phyloP scores from a whole-genome alignment of 2,113 vertebrate genomes.

The Lutjanus erythropterus region DNA sequence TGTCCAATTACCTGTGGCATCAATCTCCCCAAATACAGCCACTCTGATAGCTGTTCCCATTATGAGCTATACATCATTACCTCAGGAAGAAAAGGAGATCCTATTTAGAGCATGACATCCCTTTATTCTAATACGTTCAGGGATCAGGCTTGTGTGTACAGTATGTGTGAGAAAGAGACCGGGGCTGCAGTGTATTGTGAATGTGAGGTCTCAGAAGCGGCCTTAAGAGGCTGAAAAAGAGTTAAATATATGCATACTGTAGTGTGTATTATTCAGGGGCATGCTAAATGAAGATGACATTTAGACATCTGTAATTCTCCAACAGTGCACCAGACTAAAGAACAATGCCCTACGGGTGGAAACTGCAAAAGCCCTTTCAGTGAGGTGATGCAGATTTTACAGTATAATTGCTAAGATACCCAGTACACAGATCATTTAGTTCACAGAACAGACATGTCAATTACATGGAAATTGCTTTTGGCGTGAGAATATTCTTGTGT shows the following conservation, averaged over 20 bases:
- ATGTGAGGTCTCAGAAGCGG: not conserved
- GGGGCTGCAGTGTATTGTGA: not conserved
- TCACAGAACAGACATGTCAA: conserved; percentile 67
- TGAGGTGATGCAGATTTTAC: conserved; percentile 59
- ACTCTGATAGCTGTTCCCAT: conserved; percentile 20
- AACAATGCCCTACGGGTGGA: conserved; percentile 63
- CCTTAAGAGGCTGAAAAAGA: conserved; percentile 25
- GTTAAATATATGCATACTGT: conserved; percentile 63
- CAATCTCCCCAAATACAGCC: conserved; percentile 50
- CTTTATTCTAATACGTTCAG: conserved; percentile 49
- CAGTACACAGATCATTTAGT: conserved; percentile 23
- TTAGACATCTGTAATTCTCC: conserved; percentile 64
- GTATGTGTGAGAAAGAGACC: conserved; percentile 13
- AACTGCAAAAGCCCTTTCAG: conserved; percentile 66
- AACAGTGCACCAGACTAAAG: conserved; percentile 46
- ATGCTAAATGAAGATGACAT: conserved; percentile 70
- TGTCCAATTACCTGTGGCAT: conserved; percentile 49
- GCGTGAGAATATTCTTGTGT: not conserved
- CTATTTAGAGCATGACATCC: conserved; percentile 71
- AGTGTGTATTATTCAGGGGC: conserved; percentile 51
- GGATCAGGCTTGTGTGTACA: conserved; percentile 3
- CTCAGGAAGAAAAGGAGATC: conserved; percentile 53
- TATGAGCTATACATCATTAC: conserved; percentile 62
- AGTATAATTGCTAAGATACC: conserved; percentile 59
- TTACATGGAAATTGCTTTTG: conserved; percentile 19